phyloP scores from a whole-genome alignment of 1,140 invertebrate species.

The Andrena cerasifolii region DNA sequence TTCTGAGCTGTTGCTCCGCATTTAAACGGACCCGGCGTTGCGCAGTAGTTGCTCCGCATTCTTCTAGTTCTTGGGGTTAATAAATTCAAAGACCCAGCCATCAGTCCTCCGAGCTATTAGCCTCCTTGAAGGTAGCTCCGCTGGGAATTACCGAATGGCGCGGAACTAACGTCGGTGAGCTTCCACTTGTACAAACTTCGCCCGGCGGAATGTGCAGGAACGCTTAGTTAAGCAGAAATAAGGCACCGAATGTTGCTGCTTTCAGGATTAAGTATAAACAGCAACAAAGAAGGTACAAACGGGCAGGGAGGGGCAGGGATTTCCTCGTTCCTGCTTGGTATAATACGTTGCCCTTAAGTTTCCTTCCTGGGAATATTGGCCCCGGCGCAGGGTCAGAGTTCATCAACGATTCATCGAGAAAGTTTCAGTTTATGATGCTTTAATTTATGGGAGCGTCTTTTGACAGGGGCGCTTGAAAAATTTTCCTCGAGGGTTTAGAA shows the following conservation, averaged over 20 bases:
- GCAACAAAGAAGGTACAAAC: slow-evolving; percentile 44
- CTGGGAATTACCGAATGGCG: slow-evolving; percentile 38
- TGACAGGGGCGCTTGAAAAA: too few relatives aligned
- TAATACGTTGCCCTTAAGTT: background rate
- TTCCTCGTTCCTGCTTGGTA: background rate
- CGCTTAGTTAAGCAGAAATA: slow-evolving; percentile 49
- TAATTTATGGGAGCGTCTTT: too few relatives aligned
- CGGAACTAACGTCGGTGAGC: slow-evolving; percentile 31
- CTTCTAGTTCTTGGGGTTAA: slow-evolving; percentile 14
- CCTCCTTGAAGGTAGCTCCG: slow-evolving; percentile 18
- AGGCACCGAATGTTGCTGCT: slow-evolving; percentile 42
- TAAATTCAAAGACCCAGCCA: slow-evolving; percentile 18
- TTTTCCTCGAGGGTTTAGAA: too few relatives aligned
- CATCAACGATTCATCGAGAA: slow-evolving; percentile 1
- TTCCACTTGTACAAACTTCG: slow-evolving; percentile 49
- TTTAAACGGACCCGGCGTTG: background rate
- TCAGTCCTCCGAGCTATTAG: slow-evolving; percentile 25
- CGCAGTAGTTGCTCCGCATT: background rate
- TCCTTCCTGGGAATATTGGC: slow-evolving; percentile 16
- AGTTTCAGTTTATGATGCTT: background rate
- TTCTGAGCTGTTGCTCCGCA: background rate
- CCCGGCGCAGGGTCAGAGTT: slow-evolving; percentile 2
- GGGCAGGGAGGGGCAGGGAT: slow-evolving; percentile 16
- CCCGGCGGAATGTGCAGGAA: slow-evolving; percentile 20
- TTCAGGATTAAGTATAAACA: slow-evolving; percentile 46